phyloP scores from a whole-genome alignment of 1,140 invertebrate species.

The Aphaenogaster rudis region DNA sequence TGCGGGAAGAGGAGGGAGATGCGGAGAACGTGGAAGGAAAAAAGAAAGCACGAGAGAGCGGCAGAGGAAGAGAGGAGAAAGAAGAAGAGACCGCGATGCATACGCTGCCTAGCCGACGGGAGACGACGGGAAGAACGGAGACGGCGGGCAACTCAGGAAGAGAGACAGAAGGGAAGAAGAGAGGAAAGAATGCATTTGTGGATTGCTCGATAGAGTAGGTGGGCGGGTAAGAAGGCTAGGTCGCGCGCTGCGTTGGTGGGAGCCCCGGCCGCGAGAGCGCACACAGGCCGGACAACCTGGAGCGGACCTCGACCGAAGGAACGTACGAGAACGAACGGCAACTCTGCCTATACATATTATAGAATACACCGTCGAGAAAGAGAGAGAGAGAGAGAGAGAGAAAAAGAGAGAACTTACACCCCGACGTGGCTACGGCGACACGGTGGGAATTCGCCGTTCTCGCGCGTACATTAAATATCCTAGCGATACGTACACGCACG shows the following conservation, averaged over 20 bases:
- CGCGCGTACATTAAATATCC: constrained; percentile 57
- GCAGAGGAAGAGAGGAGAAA: neutral
- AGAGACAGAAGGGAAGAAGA: constrained; percentile 65
- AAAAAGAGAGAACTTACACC: constrained; percentile 47
- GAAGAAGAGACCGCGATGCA: constrained; percentile 55
- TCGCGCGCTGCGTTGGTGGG: constrained; percentile 69
- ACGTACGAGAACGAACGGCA: constrained; percentile 68
- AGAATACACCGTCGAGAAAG: constrained; percentile 67
- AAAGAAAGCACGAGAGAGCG: constrained; percentile 17
- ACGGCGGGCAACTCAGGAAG: constrained; percentile 46
- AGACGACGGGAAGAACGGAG: constrained; percentile 52
- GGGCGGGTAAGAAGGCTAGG: constrained; percentile 76
- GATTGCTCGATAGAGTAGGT: constrained; percentile 80
- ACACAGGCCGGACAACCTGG: constrained; percentile 70
- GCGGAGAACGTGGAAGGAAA: constrained; percentile 42
- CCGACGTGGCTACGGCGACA: constrained; percentile 63
- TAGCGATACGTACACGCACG: neutral
- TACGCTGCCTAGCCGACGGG: constrained; percentile 24
- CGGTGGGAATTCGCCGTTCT: constrained; percentile 75
- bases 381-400: neutral
- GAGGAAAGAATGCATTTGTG: constrained; percentile 78
- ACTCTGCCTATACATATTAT: constrained; percentile 76
- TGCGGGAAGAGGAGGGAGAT: constrained; percentile 7
- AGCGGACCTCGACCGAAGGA: constrained; percentile 57
- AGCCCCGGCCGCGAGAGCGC: constrained; percentile 65